Conservation (phyloP, 2,888 invertebrate genomes). For the Melinopterus prodromus region DNA sequence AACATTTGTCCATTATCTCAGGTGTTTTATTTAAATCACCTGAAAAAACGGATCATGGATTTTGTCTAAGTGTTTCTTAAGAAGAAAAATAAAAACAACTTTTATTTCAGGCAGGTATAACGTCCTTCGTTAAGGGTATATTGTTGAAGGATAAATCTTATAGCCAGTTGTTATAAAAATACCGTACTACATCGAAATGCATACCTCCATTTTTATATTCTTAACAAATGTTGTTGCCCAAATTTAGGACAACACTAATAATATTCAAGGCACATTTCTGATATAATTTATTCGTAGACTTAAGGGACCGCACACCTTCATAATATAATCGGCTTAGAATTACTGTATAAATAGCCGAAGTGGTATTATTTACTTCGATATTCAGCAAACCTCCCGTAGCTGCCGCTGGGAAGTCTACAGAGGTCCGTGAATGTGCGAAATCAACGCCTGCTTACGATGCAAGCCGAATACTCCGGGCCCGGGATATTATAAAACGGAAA, state of each 20-base stretch:
- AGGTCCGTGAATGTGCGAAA: conserved; percentile 35
- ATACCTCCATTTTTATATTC: too few relatives aligned
- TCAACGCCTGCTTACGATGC: conserved; percentile 51
- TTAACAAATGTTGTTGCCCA: too few relatives aligned
- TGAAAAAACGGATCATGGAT: too few relatives aligned
- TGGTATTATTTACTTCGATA: not conserved
- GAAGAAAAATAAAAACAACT: too few relatives aligned
- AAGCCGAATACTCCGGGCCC: conserved; percentile 47
- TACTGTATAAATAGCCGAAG: conserved; percentile 4
- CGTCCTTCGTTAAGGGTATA: too few relatives aligned
- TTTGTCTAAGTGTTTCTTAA: too few relatives aligned
- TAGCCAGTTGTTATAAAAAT: too few relatives aligned
- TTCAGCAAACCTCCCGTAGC: not conserved
- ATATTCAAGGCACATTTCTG: not conserved
- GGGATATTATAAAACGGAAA: conserved; percentile 55
- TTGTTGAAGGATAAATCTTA: too few relatives aligned
- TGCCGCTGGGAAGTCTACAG: not conserved
- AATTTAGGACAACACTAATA: not conserved
- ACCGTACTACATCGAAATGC: too few relatives aligned
- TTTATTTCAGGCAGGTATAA: too few relatives aligned
- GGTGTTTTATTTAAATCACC: too few relatives aligned
- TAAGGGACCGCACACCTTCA: not conserved
- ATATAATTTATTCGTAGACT: not conserved
- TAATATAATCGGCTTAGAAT: not conserved
- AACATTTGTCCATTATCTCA: too few relatives aligned